Percentiles rank a stretch among this genome's conserved stretches.
phyloP scores from a whole-genome alignment of 2,797 vertebrate species.

The Anableps anableps region DNA sequence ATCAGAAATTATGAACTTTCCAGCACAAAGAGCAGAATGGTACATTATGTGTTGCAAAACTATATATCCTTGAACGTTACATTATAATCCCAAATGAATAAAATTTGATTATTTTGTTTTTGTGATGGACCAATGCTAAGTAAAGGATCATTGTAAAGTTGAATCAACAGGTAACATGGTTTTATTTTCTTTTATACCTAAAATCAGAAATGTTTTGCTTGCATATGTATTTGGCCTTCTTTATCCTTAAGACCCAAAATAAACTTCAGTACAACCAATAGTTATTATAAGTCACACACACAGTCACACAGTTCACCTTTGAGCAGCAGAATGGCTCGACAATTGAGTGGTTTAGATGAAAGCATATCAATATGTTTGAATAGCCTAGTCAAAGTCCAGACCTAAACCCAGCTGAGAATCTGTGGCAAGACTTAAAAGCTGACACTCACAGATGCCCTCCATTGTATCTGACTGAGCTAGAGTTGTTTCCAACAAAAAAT shows the following conservation, averaged over 20 bases:
- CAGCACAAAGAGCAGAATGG: conserved; percentile 30
- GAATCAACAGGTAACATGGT: not conserved
- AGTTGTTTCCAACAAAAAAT: not conserved
- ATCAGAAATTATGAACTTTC: conserved; percentile 15
- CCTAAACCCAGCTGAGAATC: no score
- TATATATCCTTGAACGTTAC: not conserved
- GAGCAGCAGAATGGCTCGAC: no score
- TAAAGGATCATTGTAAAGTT: not conserved
- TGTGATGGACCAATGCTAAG: not conserved
- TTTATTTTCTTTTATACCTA: not conserved
- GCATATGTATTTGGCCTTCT: not conserved
- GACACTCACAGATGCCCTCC: no score
- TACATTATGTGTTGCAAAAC: not conserved
- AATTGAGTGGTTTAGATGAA: no score
- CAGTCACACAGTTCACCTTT: no score
- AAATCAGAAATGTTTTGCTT: not conserved
- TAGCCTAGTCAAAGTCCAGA: no score
- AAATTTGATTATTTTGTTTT: not conserved
- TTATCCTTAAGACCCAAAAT: not conserved
- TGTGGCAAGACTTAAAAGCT: no score
- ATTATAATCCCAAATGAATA: no score
- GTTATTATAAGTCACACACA: no score
- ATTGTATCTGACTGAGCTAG: no score
- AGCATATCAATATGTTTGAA: no score
- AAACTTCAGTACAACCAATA: not conserved